Conservation (phyloP, 2,113 vertebrate genomes). For the Gadus macrocephalus region DNA sequence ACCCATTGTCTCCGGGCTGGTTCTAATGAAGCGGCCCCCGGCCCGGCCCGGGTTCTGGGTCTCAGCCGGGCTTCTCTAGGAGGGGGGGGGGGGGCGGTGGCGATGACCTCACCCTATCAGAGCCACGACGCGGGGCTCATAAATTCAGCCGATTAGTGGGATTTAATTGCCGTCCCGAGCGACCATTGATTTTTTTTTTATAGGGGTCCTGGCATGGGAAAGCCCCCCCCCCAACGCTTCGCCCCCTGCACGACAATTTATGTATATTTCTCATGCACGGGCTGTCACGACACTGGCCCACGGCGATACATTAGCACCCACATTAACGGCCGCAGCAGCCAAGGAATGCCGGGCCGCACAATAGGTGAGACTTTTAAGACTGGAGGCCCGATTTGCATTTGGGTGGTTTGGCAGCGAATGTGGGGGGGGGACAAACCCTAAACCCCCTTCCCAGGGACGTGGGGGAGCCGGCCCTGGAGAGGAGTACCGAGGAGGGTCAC, state of each 20-base stretch:
- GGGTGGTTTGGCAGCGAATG: slow-evolving; percentile 30
- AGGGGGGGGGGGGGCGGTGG: not conserved
- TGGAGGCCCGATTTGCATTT: slow-evolving; percentile 62
- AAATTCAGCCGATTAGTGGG: slow-evolving; percentile 67
- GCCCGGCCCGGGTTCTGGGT: not conserved
- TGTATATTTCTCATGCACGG: slow-evolving; percentile 60
- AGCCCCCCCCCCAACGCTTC: slow-evolving; percentile 28
- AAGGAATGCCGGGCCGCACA: slow-evolving; percentile 62
- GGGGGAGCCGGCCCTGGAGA: slow-evolving; percentile 25
- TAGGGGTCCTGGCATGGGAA: slow-evolving; percentile 57
- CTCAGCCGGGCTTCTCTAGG: slow-evolving; percentile 45
- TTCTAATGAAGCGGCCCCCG: too few relatives aligned
- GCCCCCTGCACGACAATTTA: slow-evolving; percentile 55
- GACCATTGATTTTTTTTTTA: slow-evolving; percentile 65
- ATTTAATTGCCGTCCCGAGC: slow-evolving; percentile 60
- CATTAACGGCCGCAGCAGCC: slow-evolving; percentile 52
- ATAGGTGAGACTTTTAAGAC: slow-evolving; percentile 69
- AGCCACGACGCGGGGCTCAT: slow-evolving; percentile 48
- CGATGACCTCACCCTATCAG: slow-evolving; percentile 58
- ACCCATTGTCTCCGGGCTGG: too few relatives aligned
- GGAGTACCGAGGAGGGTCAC: too few relatives aligned
- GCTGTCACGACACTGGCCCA: slow-evolving; percentile 54
- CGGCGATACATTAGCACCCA: slow-evolving; percentile 62
- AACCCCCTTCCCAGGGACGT: slow-evolving; percentile 12
- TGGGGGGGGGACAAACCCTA: slow-evolving; percentile 28